A percentile compares a stretch with the other conserved stretches of the same genome.
phyloP scores from a whole-genome alignment of 2,797 vertebrate species.

The Artibeus lituratus region DNA sequence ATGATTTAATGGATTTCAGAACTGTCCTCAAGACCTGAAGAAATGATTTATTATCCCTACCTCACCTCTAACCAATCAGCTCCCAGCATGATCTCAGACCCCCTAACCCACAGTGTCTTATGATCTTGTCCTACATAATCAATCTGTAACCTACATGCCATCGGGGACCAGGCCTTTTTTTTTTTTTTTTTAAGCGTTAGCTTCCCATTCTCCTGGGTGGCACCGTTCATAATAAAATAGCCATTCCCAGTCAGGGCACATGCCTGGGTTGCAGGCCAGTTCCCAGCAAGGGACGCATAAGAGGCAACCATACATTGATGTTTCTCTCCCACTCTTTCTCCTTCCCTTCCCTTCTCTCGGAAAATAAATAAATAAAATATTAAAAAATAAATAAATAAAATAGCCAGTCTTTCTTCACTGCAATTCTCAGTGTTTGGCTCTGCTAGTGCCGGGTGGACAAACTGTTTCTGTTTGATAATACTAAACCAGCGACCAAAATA shows the following conservation, averaged over 20 bases:
- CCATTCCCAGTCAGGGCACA: too few species aligned
- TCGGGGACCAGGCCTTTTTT: background rate
- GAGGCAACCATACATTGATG: too few species aligned
- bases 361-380: too few species aligned
- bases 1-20: background rate
- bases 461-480: background rate
- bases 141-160: background rate
- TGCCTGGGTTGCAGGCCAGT: too few species aligned
- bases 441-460: background rate
- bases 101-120: background rate
- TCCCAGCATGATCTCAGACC: background rate
- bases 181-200: background rate
- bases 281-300: too few species aligned
- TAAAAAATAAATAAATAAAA: too few species aligned
- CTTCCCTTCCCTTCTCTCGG: too few species aligned
- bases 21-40: background rate
- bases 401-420: background rate
- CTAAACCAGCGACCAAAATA: background rate
- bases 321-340: too few species aligned
- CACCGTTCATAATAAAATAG: background rate
- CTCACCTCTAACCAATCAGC: background rate
- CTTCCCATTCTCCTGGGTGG: background rate
- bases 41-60: background rate
- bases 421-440: background rate
- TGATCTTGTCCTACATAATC: background rate